Evolutionary conservation across 2,113 vertebrate species (phyloP).

Genomic region (Phaethornis superciliosus): DNA sequence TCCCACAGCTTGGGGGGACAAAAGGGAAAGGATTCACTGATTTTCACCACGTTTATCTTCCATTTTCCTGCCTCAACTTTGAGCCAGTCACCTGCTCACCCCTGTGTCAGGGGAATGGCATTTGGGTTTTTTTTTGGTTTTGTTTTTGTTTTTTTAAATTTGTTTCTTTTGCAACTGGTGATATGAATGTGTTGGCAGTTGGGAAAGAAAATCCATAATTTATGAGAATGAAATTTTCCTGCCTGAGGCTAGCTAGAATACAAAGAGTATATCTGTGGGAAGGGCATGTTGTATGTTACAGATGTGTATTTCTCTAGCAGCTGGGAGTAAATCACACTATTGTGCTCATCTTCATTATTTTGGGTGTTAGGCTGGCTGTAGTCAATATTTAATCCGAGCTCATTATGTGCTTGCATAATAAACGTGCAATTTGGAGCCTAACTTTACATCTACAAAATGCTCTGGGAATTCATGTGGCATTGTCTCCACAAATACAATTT

Average conservation of each 20-base stretch:
- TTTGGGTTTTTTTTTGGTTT: neutral
- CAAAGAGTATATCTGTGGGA: constrained; percentile 54
- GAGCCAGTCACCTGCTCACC: neutral
- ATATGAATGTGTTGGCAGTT: constrained; percentile 44
- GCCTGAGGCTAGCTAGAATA: constrained; percentile 45
- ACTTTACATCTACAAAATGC: constrained; percentile 54
- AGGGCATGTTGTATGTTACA: constrained; percentile 56
- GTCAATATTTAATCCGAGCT: constrained; percentile 60
- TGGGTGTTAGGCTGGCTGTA: constrained; percentile 38
- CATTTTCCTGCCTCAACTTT: constrained; percentile 36
- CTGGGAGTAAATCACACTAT: constrained; percentile 55
- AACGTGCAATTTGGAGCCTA: constrained; percentile 52
- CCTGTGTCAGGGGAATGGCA: neutral
- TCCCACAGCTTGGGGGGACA: constrained; percentile 3
- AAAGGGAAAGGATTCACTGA: constrained; percentile 27
- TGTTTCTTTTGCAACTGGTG: constrained; percentile 38
- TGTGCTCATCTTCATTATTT: constrained; percentile 65
- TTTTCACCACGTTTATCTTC: constrained; percentile 25
- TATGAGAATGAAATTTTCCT: constrained; percentile 55
- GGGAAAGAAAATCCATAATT: constrained; percentile 62
- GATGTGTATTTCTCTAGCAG: constrained; percentile 46
- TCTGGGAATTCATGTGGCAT: constrained; percentile 36
- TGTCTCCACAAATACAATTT: constrained; percentile 66
- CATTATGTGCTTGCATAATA: constrained; percentile 56
- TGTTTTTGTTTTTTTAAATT: neutral